phyloP scores from a whole-genome alignment of 1,140 invertebrate species.

The Drosophila bocqueti region DNA sequence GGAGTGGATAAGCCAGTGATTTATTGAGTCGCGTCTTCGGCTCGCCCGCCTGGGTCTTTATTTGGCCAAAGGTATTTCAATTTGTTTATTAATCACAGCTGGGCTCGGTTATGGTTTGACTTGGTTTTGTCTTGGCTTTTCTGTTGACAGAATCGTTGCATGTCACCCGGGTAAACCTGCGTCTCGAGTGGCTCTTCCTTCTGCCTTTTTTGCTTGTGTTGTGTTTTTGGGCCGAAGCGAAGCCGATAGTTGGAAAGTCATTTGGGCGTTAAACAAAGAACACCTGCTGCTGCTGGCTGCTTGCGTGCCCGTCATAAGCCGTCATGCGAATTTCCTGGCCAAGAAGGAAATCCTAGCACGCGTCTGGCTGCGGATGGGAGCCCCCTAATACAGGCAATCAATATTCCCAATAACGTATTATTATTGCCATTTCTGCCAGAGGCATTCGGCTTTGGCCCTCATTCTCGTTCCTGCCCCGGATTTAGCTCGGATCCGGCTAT shows the following conservation, averaged over 20 bases:
- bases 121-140: constrained; percentile 31
- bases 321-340: constrained; percentile 35
- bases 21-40: constrained; percentile 58
- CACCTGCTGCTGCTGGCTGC: constrained; percentile 46
- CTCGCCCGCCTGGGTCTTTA: constrained; percentile 24
- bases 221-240: background rate
- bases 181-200: constrained; percentile 17
- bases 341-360: constrained; percentile 32
- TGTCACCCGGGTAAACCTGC: constrained; percentile 27
- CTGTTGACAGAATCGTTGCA: constrained; percentile 59
- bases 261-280: constrained; percentile 61
- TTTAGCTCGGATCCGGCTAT: constrained; percentile 14
- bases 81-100: constrained; percentile 65
- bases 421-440: constrained; percentile 60
- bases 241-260: constrained; percentile 38
- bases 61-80: constrained; percentile 54
- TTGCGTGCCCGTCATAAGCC: constrained; percentile 41
- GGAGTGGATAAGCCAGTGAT: constrained; percentile 59
- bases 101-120: constrained; percentile 14
- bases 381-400: constrained; percentile 62
- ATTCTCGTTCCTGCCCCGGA: constrained; percentile 28
- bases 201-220: too few relatives aligned
- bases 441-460: constrained; percentile 31
- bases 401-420: constrained; percentile 76
- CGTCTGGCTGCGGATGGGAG: constrained; percentile 6